Base-by-base conservation (phyloP, 1,140 invertebrate genomes). In the Tenebrio molitor region DNA sequence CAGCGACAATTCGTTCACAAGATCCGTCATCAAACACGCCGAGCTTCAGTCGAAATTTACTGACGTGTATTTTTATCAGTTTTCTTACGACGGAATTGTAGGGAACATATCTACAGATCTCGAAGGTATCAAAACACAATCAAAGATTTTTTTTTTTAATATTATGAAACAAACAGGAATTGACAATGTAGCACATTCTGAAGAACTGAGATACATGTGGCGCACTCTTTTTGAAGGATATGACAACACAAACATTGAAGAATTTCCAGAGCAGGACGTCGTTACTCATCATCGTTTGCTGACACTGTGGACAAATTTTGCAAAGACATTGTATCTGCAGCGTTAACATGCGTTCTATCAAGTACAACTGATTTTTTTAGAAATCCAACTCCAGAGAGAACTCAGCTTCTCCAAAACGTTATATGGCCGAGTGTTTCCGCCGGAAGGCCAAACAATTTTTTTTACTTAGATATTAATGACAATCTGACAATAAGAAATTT, bases 61-160 rank as follows among this genome's bases (percentile, higher is more conserved):
- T 3, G 10, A 29, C 16, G 25, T 68, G n/a, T 75, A 72, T 41
- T 68, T 65, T 15, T 75, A 75, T 29, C 71, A 64, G 36, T 69
- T 75, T 53, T 75, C 74, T 25, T 67, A 68, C 17, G 23, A 62
- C 6, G 65, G 65, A 68, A 44, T 39, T 7, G 42, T 58, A 10
- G 64, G 62, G n/a, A 34, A 58, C 12, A 4, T 21, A 1, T 36
- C 69, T 5, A 23, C 1, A 12, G 15, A 1, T 10, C 6, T 63
- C 14, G 19, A 42, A 14, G 58, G 69, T 71, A 0, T 16, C 21
- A 12, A 19, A 7, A 44, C 2, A 0, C 1, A 0, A 64, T 25
- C 1, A 53, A 25, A 25, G 42, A 29, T 39, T 6, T 39, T 7
- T 39, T 39, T n/a, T 46, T 44, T 7, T 12, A 16, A 29, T 50